These are phyloP conservation scores for Rutilus rutilus DNA, from an alignment of 2,113 vertebrate genomes.

Conservation along the genomic window DNA sequence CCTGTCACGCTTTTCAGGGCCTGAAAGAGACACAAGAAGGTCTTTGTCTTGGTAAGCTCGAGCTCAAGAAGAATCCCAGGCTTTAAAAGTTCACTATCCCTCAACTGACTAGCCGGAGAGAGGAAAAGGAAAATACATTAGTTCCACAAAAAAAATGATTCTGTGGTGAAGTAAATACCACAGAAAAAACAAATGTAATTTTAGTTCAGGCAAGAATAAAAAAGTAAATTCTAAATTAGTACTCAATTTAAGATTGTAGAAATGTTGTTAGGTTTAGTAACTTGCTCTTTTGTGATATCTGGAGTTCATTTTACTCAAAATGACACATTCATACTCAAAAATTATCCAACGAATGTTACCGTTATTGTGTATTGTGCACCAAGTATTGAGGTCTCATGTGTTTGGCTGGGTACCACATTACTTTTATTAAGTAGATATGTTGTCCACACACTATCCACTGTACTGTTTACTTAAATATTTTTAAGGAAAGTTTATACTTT, in stretches of 20 bases:
- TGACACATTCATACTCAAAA: too few species aligned
- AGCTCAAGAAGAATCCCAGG: slow-evolving; percentile 3
- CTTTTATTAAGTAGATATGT: too few species aligned
- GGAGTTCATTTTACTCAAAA: neutral
- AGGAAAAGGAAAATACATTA: neutral
- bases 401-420: too few species aligned
- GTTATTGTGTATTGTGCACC: too few species aligned
- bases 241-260: neutral
- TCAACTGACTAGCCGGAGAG: slow-evolving; percentile 5
- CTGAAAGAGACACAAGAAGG: neutral
- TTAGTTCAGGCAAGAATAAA: neutral
- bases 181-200: neutral
- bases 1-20: slow-evolving; percentile 16
- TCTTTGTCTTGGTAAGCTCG: slow-evolving; percentile 17
- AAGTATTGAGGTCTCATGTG: too few species aligned
- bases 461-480: too few species aligned
- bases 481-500: too few species aligned
- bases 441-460: too few species aligned
- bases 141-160: neutral
- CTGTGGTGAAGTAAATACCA: neutral
- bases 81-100: slow-evolving; percentile 18
- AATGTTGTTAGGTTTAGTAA: neutral
- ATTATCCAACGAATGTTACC: too few species aligned
- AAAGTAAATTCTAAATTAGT: neutral
- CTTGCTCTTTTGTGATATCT: neutral